Base-by-base conservation (phyloP, 2,888 invertebrate genomes). In the Prostheceraeus crozeri region DNA sequence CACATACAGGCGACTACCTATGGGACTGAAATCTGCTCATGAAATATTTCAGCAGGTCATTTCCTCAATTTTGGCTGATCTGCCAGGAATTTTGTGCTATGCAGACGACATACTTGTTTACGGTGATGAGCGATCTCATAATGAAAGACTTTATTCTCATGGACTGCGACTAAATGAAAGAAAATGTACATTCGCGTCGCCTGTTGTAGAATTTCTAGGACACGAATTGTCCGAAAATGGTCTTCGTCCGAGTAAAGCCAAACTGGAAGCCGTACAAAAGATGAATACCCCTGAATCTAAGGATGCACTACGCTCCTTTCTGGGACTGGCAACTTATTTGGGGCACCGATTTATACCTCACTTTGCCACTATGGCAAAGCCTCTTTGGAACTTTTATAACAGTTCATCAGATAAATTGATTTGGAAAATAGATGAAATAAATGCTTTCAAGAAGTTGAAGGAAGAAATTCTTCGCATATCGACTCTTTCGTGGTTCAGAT, bases 151-250 rank as follows among this genome's bases (percentile, higher is more conserved):
- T n/a, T n/a, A n/a, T n/a, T n/a, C n/a, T n/a, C n/a, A n/a, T n/a
- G n/a, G n/a, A n/a, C n/a, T n/a, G n/a, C n/a, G n/a, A n/a, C n/a
- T n/a, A n/a, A n/a, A n/a, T n/a, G n/a, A n/a, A n/a, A n/a, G n/a
- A n/a, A n/a, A n/a, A n/a, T n/a, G n/a, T n/a, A n/a, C n/a, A n/a
- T n/a, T n/a, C n/a, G n/a, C n/a, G n/a, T n/a, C n/a, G n/a, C n/a
- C n/a, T n/a, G n/a, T n/a, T n/a, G n/a, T n/a, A n/a, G 19, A 27
- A 28, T 54, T 54, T 54, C 35, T 54, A 46, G 54, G 54, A 54
- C 54, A 54, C 6, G 19, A 27, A 11, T 54, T 23, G 35, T 35
- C 45, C n/a, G 21, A 21, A 27, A 35, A 28, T 35, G 54, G 54
- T 35, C 23, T 48, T 11, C 21, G 4, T 35, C 54, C 54, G 33